Base-by-base conservation (phyloP, 2,113 vertebrate species). In the Pelecanus crispus region DNA sequence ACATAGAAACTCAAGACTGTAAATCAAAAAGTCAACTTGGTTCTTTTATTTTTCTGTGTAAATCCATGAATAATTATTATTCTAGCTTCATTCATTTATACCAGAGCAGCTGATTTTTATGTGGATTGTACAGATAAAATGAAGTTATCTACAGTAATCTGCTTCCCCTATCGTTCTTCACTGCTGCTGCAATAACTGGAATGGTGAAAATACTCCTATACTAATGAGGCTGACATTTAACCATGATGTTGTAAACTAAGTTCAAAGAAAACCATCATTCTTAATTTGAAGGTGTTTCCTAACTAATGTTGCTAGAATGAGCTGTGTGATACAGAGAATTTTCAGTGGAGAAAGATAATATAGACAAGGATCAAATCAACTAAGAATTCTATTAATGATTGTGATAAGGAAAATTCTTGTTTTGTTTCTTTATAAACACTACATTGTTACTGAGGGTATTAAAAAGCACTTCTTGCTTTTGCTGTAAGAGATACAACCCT, bases 201-300 rank as follows among this genome's bases (percentile, higher is more conserved):
- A 78, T 0, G 2, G n/a, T 40, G 38, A 91, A 86, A 95, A 71
- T 55, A 47, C 8, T 66, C 6, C 38, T 86, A 1, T 88, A 88
- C 59, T 86, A 83, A 95, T 86, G 85, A 95, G 49, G 26, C 42
- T 94, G 90, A 90, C 88, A 95, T 96, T 91, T 94, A 92, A 95
- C 80, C 79, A 81, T 50, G 16, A 12, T 63, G 15, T 26, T 91
- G 67, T 71, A 95, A 94, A 92, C 26, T 59, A 63, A 90, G 34
- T 81, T 81, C 11, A 71, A 81, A 95, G 73, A 83, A 86, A 78
- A 0, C 4, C 26, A 86, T 93, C 2, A 7, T 74, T 90, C 40
- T 84, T 78, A 74, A 92, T 90, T 94, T 95, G n/a, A 24, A 88
- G 42, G 9, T 63, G 13, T 66, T 94, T 86, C 32, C 14, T 86